Conservation (phyloP, 2,888 invertebrate species). For the Chymomyza caudatula region DNA sequence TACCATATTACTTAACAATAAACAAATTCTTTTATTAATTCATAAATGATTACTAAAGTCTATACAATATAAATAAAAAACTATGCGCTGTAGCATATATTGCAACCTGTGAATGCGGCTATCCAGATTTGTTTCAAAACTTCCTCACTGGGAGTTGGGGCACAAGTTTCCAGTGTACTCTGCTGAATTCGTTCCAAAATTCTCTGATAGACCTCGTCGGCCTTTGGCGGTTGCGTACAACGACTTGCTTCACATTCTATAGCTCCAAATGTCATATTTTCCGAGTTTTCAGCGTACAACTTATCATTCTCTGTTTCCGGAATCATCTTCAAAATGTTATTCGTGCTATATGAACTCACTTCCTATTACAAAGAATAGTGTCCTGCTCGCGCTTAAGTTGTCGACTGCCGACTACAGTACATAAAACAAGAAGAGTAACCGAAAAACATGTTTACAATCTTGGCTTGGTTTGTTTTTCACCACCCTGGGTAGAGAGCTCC, state of each 20-base stretch:
- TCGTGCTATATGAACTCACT: not conserved
- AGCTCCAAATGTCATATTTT: not conserved
- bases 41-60: too few relatives aligned
- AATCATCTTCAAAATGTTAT: slow-evolving; percentile 46
- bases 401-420: slow-evolving; percentile 51
- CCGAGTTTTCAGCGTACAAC: not conserved
- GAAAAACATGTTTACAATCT: slow-evolving; percentile 18
- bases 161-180: not conserved
- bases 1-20: slow-evolving; percentile 1
- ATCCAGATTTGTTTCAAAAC: slow-evolving; percentile 48
- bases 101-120: slow-evolving; percentile 48
- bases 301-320: slow-evolving; percentile 37
- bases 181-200: slow-evolving; percentile 29
- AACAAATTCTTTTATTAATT: not conserved
- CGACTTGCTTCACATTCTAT: slow-evolving; percentile 39
- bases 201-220: slow-evolving; percentile 38
- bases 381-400: slow-evolving; percentile 44
- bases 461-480: slow-evolving; percentile 28
- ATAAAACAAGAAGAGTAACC: slow-evolving; percentile 27
- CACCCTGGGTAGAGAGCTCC: not conserved
- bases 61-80: not conserved
- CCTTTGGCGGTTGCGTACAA: slow-evolving; percentile 43
- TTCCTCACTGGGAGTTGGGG: slow-evolving; percentile 4
- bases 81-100: slow-evolving; percentile 19
- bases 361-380: slow-evolving; percentile 33